Evolutionary conservation across 2,888 invertebrate genomes (phyloP).

Genomic region (Pantelozetes paolii): DNA sequence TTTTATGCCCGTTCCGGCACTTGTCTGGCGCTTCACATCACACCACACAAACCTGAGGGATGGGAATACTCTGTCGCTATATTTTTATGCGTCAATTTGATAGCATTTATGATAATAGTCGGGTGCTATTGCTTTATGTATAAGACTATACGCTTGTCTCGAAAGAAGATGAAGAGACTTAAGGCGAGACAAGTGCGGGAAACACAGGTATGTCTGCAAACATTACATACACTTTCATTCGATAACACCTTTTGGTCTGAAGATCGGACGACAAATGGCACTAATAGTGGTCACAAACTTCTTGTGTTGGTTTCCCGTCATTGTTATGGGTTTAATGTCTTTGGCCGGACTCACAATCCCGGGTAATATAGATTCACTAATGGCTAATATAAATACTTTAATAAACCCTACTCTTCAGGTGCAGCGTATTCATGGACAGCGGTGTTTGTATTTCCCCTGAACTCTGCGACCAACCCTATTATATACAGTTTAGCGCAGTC

Average conservation of each 20-base stretch:
- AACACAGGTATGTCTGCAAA: slow-evolving; percentile 13
- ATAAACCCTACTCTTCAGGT: slow-evolving; percentile 39
- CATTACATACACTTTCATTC: background rate
- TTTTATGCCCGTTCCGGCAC: slow-evolving; percentile 52
- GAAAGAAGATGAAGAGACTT: slow-evolving; percentile 47
- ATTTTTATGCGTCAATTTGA: slow-evolving; percentile 51
- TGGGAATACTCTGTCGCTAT: slow-evolving; percentile 52
- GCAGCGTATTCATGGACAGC: slow-evolving; percentile 51
- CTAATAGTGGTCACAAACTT: slow-evolving; percentile 51
- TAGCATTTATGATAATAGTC: slow-evolving; percentile 51
- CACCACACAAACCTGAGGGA: slow-evolving; percentile 50
- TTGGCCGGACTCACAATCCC: slow-evolving; percentile 47
- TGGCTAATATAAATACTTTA: background rate
- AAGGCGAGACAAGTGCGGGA: slow-evolving; percentile 43
- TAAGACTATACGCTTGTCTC: slow-evolving; percentile 48
- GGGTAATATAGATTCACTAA: background rate
- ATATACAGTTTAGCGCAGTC: slow-evolving; percentile 49
- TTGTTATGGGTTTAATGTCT: slow-evolving; percentile 49
- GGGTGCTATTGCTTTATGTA: slow-evolving; percentile 51
- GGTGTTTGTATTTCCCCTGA: slow-evolving; percentile 50
- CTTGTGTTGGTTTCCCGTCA: slow-evolving; percentile 51
- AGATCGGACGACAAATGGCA: slow-evolving; percentile 51
- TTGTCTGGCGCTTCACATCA: slow-evolving; percentile 52
- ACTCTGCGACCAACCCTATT: slow-evolving; percentile 50
- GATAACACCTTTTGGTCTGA: slow-evolving; percentile 4